Conservation (phyloP, 1,140 invertebrate genomes). For the Gonatopus flavifemur region DNA sequence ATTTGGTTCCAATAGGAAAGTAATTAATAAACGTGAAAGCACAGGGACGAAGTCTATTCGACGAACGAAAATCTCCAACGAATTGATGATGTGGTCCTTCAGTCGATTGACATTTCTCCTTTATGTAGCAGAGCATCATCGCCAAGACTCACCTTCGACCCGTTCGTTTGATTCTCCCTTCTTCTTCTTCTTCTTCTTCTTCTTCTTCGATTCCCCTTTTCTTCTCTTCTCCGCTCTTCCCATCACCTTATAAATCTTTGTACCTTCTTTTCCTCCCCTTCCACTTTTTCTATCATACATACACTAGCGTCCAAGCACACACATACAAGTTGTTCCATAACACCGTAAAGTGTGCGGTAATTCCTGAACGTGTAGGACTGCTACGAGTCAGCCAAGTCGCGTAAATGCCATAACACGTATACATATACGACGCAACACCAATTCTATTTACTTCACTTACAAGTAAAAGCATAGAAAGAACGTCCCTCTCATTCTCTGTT, state of each 20-base stretch:
- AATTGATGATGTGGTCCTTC: too few relatives aligned
- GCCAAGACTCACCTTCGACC: slow-evolving; percentile 35
- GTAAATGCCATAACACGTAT: slow-evolving; percentile 56
- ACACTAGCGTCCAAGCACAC: too few relatives aligned
- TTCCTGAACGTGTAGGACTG: slow-evolving; percentile 16
- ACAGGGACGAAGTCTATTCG: too few relatives aligned
- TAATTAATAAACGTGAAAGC: too few relatives aligned
- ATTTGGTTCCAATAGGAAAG: too few relatives aligned
- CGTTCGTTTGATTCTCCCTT: slow-evolving; percentile 32
- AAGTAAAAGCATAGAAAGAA: slow-evolving; percentile 47
- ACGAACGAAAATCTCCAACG: too few relatives aligned
- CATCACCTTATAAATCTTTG: slow-evolving; percentile 45
- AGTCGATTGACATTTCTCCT: too few relatives aligned
- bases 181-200: slow-evolving; percentile 46
- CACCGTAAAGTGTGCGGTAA: too few relatives aligned
- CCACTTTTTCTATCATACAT: slow-evolving; percentile 11
- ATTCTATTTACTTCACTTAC: slow-evolving; percentile 58
- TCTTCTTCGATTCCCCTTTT: slow-evolving; percentile 31
- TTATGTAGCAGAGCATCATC: too few relatives aligned
- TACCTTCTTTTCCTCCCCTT: slow-evolving; percentile 6
- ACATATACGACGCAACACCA: slow-evolving; percentile 44
- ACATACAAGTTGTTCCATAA: too few relatives aligned
- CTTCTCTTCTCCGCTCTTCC: slow-evolving; percentile 10
- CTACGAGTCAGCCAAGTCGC: slow-evolving; percentile 37
- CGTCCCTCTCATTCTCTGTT: background rate